phyloP scores from a whole-genome alignment of 2,888 invertebrate species.

The Timema cristinae region DNA sequence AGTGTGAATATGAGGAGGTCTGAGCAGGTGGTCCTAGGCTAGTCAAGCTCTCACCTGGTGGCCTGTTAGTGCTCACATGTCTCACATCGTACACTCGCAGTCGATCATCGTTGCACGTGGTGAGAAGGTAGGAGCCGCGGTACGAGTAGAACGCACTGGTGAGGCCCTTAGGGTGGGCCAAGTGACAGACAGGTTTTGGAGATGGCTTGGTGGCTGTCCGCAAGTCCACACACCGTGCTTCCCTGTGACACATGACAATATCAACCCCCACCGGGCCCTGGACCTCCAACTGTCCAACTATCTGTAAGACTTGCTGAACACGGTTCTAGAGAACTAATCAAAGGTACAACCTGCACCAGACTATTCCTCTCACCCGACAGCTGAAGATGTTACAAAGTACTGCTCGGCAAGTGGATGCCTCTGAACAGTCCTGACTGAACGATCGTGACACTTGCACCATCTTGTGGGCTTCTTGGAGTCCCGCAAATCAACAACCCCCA shows the following conservation, averaged over 20 bases:
- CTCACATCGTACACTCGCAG: slow-evolving; percentile 37
- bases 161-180: slow-evolving; percentile 37
- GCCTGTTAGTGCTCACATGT: slow-evolving; percentile 21
- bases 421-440: slow-evolving; percentile 41
- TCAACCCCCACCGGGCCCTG: not conserved
- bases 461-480: slow-evolving; percentile 26
- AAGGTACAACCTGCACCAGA: too few relatives aligned
- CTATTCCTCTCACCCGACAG: slow-evolving; percentile 38
- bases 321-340: too few relatives aligned
- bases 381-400: slow-evolving; percentile 43
- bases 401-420: slow-evolving; percentile 42
- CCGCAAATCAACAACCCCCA: slow-evolving; percentile 1
- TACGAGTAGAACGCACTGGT: slow-evolving; percentile 47
- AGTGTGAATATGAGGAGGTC: too few relatives aligned
- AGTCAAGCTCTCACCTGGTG: not conserved
- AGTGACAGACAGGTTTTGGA: slow-evolving; percentile 30
- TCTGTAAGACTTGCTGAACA: too few relatives aligned
- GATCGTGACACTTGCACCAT: slow-evolving; percentile 34
- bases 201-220: slow-evolving; percentile 38
- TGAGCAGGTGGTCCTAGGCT: too few relatives aligned
- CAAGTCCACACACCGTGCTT: slow-evolving; percentile 43
- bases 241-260: slow-evolving; percentile 33
- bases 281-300: too few relatives aligned
- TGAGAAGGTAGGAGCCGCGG: slow-evolving; percentile 42
- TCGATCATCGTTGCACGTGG: slow-evolving; percentile 43